phyloP scores from a whole-genome alignment of 1,140 invertebrate species.

The Oscheius sp. region DNA sequence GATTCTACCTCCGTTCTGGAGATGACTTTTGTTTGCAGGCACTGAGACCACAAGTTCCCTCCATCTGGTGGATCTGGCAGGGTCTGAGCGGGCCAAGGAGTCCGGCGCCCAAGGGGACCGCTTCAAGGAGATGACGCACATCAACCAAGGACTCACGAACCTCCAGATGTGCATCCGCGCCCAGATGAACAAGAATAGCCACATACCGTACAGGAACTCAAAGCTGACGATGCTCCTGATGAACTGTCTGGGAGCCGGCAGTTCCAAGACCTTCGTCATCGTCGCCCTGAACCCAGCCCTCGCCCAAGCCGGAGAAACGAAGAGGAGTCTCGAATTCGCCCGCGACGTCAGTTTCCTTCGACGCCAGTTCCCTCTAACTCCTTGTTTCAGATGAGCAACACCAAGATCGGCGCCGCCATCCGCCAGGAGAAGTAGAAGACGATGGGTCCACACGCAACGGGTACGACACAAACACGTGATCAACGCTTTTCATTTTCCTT shows the following conservation, averaged over 20 bases:
- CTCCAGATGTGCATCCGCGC: conserved; percentile 64
- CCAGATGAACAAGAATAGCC: conserved; percentile 64
- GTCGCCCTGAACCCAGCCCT: conserved; percentile 67
- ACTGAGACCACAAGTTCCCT: conserved; percentile 70
- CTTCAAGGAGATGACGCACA: conserved; percentile 64
- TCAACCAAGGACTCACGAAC: conserved; percentile 63
- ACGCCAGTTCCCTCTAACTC: too few species aligned
- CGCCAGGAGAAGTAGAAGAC: too few species aligned
- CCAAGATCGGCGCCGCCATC: too few species aligned
- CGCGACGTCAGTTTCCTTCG: conserved; percentile 32
- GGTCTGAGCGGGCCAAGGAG: conserved; percentile 63
- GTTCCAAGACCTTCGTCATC: conserved; percentile 68
- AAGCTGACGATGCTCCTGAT: conserved; percentile 68
- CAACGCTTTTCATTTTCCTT: too few species aligned
- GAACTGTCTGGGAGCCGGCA: conserved; percentile 66
- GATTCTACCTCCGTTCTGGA: conserved; percentile 43
- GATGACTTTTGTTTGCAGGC: conserved; percentile 12
- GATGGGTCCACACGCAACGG: too few species aligned
- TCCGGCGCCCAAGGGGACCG: conserved; percentile 61
- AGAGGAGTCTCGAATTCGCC: conserved; percentile 62
- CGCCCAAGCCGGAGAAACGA: conserved; percentile 65
- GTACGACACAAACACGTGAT: too few species aligned
- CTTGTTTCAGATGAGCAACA: too few species aligned
- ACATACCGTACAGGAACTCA: conserved; percentile 65
- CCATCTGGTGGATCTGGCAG: conserved; percentile 63